These are phyloP conservation scores for Micromys minutus DNA, from an alignment of 2,113 vertebrate genomes.

Conservation along the genomic window DNA sequence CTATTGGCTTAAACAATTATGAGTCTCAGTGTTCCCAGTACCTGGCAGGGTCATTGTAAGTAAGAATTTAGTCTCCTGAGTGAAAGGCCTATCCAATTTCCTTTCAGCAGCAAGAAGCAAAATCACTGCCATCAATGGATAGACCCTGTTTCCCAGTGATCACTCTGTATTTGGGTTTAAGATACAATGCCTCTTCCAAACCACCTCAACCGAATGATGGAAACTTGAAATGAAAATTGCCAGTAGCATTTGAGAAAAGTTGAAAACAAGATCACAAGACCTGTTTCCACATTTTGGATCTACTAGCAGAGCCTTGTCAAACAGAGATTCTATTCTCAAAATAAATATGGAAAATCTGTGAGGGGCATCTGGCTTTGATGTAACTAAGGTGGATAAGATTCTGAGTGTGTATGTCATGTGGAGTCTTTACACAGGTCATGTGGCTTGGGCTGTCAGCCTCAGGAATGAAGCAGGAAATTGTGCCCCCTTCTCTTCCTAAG, in stretches of 20 bases:
- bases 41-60: background rate
- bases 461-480: background rate
- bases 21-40: background rate
- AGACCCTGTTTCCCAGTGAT: background rate
- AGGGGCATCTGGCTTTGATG: constrained; percentile 68
- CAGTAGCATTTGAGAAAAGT: constrained; percentile 13
- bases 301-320: constrained; percentile 68
- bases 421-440: constrained; percentile 55
- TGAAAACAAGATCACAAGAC: constrained; percentile 62
- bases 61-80: background rate
- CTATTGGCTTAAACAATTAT: background rate
- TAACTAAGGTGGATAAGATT: constrained; percentile 54
- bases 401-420: constrained; percentile 2
- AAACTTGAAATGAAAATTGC: background rate
- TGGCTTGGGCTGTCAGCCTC: constrained; percentile 26
- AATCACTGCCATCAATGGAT: background rate
- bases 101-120: background rate
- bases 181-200: background rate
- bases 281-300: constrained; percentile 71
- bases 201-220: constrained; percentile 10
- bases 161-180: background rate
- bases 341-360: constrained; percentile 77
- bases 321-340: constrained; percentile 79
- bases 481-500: background rate
- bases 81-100: background rate